phyloP scores from a whole-genome alignment of 2,797 vertebrate genomes.

The Agapornis canus region DNA sequence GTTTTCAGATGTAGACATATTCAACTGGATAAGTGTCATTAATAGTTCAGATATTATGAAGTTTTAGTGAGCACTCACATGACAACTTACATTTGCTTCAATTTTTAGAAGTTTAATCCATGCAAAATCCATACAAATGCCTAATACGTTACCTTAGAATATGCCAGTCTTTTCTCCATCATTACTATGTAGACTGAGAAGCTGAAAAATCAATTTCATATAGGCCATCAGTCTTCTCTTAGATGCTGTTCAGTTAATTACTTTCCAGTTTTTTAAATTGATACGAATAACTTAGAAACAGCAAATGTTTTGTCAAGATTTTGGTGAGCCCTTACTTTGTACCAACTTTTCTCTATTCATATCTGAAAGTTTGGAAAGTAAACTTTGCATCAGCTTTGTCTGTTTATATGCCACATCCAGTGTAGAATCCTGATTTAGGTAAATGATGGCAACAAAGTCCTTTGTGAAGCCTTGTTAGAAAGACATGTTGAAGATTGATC shows the following conservation, averaged over 20 bases:
- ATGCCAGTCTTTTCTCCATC: not conserved
- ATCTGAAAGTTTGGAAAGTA: not conserved
- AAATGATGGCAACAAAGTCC: not conserved
- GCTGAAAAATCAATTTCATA: not conserved
- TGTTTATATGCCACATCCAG: not conserved
- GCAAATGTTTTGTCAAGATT: not conserved
- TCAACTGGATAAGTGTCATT: not conserved
- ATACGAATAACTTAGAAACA: not conserved
- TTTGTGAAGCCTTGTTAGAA: constrained; percentile 12
- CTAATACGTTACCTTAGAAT: not conserved
- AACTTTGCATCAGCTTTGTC: not conserved
- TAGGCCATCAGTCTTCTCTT: not conserved
- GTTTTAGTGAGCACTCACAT: not conserved
- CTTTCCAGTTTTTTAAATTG: not conserved
- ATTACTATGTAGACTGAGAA: not conserved
- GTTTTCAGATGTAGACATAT: not conserved
- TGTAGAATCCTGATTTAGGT: not conserved
- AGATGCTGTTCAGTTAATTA: not conserved
- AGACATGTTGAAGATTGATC: not conserved
- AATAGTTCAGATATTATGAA: not conserved
- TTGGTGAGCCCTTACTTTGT: not conserved
- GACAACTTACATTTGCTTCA: not conserved
- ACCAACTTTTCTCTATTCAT: not conserved
- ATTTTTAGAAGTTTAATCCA: not conserved
- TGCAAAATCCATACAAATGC: not conserved